Base-by-base conservation (phyloP, 2,888 invertebrate species). In the Kuschelorhynchus macadamiae region DNA sequence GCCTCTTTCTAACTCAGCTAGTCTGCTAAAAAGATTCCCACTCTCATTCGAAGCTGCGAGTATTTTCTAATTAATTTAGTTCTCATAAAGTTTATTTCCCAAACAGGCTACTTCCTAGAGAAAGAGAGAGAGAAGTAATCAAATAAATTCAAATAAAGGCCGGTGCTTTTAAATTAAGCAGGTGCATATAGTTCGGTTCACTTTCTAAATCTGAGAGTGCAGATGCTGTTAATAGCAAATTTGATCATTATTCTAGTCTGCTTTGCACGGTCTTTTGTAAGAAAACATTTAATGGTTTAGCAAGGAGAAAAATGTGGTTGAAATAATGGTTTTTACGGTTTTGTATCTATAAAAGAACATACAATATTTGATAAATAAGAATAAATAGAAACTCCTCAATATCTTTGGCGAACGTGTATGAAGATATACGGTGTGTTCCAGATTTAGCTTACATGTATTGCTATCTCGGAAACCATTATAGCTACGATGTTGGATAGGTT, bases 111-210 rank as follows among this genome's bases (percentile, higher is more conserved):
- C 17, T 18, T 44, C 18, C 12, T 9, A n/a, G n/a, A 41, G n/a
- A 41, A 41, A 41, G 41, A 11, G 18, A 47, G 30, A 25, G 25
- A 9, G 16, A 30, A 30, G 12, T 39, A 56, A 56, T 56, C 44
- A 41, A 56, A 56, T 56, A 42, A 56, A 56, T 44, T 44, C 44
- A 42, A 8, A 44, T 30, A 44, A 56, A 56, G 18, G 44, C 44
- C 41, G 44, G 30, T 8, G 44, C 30, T 56, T 42, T 30, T 56
- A 56, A 56, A 56, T 56, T 41, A 56, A 56, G 39, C 56, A 44
- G 32, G 56, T 56, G 44, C 56, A 44, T 21, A 17, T 18, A 32
- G 18, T 18, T 44, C 44, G 44, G 44, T 7, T 30, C n/a, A 20
- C 25, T 9, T 56, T 44, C 56, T 42, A 44, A 56, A 44, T 42